phyloP scores from a whole-genome alignment of 2,113 vertebrate species.

The Spizaetus ornatus region DNA sequence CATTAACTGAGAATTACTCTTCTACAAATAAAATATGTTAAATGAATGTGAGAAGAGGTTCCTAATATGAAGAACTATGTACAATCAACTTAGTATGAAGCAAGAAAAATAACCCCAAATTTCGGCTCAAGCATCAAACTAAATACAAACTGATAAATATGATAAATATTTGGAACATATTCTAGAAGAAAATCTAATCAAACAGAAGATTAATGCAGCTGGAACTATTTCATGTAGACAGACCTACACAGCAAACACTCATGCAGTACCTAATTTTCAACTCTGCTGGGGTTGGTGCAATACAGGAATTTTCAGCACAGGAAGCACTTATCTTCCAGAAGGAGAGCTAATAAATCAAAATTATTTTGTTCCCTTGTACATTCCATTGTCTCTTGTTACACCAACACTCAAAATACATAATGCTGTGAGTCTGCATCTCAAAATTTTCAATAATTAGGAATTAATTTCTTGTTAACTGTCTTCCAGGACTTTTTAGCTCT shows the following conservation, averaged over 20 bases:
- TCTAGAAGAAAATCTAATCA: background rate
- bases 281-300: background rate
- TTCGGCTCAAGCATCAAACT: background rate
- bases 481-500: background rate
- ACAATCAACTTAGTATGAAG: background rate
- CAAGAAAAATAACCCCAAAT: background rate
- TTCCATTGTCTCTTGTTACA: background rate
- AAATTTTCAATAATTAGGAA: background rate
- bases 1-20: background rate
- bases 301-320: background rate
- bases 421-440: background rate
- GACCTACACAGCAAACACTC: background rate
- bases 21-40: background rate
- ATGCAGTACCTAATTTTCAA: background rate
- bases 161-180: background rate
- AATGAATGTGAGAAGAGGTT: background rate
- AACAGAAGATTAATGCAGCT: background rate
- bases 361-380: fast-evolving
- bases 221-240: background rate
- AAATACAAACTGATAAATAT: background rate
- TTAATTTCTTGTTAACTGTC: background rate
- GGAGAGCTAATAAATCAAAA: background rate
- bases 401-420: background rate
- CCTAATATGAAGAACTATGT: background rate
- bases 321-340: background rate